Conservation (phyloP, 2,113 vertebrate genomes). For the Hypocryptadius cinnamomeus region DNA sequence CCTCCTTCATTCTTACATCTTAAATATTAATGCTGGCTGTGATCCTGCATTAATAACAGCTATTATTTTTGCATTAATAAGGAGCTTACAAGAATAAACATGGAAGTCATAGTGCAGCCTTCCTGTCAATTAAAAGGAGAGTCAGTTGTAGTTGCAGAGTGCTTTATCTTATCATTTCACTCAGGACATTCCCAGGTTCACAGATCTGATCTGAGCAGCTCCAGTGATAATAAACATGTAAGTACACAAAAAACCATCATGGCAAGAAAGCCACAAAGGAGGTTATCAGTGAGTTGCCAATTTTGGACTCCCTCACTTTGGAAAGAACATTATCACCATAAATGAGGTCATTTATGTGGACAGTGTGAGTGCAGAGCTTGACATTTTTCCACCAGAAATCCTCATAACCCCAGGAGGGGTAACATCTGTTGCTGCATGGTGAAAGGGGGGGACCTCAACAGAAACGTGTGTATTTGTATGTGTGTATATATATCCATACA, state of each 20-base stretch:
- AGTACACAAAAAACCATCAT: slow-evolving; percentile 2
- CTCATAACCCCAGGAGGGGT: slow-evolving; percentile 58
- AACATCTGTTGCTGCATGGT: slow-evolving; percentile 66
- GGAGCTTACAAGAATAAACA: slow-evolving; percentile 72
- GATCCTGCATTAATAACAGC: slow-evolving; percentile 69
- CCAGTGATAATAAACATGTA: slow-evolving; percentile 40
- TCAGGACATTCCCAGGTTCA: slow-evolving; percentile 47
- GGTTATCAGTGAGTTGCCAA: slow-evolving; percentile 10
- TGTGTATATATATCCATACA: background rate
- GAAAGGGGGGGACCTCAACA: slow-evolving; percentile 49
- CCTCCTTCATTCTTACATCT: slow-evolving; percentile 64
- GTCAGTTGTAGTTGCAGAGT: slow-evolving; percentile 56
- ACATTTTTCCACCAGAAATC: slow-evolving; percentile 69
- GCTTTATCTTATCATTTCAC: slow-evolving; percentile 54
- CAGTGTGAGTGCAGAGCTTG: slow-evolving; percentile 53
- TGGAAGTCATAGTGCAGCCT: slow-evolving; percentile 66
- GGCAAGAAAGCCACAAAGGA: slow-evolving; percentile 15
- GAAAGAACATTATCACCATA: slow-evolving; percentile 10
- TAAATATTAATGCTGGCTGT: slow-evolving; percentile 69
- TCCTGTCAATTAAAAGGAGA: slow-evolving; percentile 67
- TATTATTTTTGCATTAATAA: slow-evolving; percentile 75
- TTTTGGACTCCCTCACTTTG: slow-evolving; percentile 37
- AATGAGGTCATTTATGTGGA: slow-evolving; percentile 48
- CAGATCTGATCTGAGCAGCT: slow-evolving; percentile 46
- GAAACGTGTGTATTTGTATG: slow-evolving; percentile 28